Percentiles rank a stretch among this genome's conserved stretches.
Conservation (phyloP, 2,113 vertebrate species). For the Paedocypris sp. region DNA sequence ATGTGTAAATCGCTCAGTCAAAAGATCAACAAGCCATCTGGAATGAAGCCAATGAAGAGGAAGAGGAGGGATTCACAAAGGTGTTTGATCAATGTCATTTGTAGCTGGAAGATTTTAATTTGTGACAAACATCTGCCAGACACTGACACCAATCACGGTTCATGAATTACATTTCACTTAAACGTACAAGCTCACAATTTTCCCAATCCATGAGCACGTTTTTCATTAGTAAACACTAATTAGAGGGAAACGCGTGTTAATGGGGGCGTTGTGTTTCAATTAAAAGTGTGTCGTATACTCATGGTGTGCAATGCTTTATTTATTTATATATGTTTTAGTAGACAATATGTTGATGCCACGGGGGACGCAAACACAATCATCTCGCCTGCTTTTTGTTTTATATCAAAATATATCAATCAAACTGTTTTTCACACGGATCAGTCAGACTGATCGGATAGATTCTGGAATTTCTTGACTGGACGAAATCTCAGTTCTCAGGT, state of each 20-base stretch:
- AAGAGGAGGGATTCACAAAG: not conserved
- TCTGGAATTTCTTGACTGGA: too few species aligned
- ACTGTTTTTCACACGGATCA: too few species aligned
- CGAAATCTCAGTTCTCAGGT: too few species aligned
- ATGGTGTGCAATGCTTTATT: not conserved
- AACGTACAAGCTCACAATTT: slow-evolving; percentile 22
- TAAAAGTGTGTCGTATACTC: not conserved
- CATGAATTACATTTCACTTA: slow-evolving; percentile 8
- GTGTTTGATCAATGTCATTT: too few species aligned
- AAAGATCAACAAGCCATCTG: not conserved
- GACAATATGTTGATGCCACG: not conserved
- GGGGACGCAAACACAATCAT: not conserved
- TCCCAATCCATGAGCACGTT: not conserved
- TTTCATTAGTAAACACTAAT: slow-evolving; percentile 31
- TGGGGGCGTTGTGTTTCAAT: slow-evolving; percentile 8
- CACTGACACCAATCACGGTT: slow-evolving; percentile 25
- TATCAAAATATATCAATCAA: too few species aligned
- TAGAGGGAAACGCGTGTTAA: slow-evolving; percentile 20
- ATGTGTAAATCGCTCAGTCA: not conserved
- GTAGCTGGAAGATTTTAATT: not conserved
- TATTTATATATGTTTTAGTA: not conserved
- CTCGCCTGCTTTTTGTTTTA: too few species aligned
- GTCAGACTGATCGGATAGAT: too few species aligned
- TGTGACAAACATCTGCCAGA: slow-evolving; percentile 31
- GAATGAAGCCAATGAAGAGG: not conserved